A percentile compares a stretch with the other conserved stretches of the same genome.
Conservation (phyloP, 1,140 invertebrate species). For the Galleria mellonella region DNA sequence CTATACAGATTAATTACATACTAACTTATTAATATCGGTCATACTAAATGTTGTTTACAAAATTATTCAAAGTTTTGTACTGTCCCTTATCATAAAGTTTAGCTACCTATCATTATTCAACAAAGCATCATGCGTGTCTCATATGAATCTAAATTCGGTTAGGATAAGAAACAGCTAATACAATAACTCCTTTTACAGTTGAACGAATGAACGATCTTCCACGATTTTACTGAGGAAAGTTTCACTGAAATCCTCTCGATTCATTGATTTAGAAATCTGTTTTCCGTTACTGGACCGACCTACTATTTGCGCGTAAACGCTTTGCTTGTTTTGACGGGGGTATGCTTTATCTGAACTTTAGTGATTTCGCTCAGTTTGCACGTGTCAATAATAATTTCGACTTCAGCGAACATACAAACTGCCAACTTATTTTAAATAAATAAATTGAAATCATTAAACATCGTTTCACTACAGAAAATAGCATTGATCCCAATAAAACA, state of each 20-base stretch:
- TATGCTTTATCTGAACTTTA: too few species aligned
- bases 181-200: constrained; percentile 33
- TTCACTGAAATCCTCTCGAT: constrained; percentile 29
- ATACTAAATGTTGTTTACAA: too few species aligned
- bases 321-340: too few species aligned
- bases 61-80: too few species aligned
- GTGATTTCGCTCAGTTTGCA: too few species aligned
- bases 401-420: too few species aligned
- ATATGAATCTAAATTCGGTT: constrained; percentile 10
- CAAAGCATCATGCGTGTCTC: background rate
- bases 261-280: constrained; percentile 47
- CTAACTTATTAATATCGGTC: too few species aligned
- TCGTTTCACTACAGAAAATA: too few species aligned
- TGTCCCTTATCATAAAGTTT: too few species aligned
- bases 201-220: constrained; percentile 26
- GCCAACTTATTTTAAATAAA: background rate
- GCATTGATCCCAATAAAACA: too few species aligned
- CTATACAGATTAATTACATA: too few species aligned
- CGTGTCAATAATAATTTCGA: too few species aligned
- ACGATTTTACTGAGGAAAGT: constrained; percentile 30
- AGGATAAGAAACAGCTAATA: constrained; percentile 27
- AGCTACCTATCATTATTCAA: background rate
- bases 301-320: constrained; percentile 7
- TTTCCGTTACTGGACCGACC: constrained; percentile 22
- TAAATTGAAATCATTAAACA: background rate